Base-by-base conservation (phyloP, 2,113 vertebrate genomes). In the Prietella phreatophila region DNA sequence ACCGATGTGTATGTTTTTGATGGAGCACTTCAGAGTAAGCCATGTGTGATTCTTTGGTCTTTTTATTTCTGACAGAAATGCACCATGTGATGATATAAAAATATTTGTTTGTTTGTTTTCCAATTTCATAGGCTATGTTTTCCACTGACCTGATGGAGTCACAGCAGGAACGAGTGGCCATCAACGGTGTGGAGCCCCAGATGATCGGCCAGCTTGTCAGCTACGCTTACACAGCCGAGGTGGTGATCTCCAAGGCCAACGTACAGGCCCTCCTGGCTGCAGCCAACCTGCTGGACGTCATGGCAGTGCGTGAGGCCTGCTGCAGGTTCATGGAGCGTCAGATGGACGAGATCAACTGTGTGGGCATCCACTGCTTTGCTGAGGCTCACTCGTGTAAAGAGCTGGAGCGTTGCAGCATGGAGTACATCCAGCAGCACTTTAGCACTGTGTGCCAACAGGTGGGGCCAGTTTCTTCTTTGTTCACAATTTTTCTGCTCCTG, bases 261-360 rank as follows among this genome's bases (percentile, higher is more conserved):
- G 96, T 96, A 61, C 96, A 96, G 94, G 95, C 94, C 0, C 92
- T 96, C 88, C 92, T 96, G 86, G 96, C 96, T 5, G 95, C 96
- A 0, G 95, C 95, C 84, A 96, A 96, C 69, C 93, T 96, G 88
- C 91, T 96, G 92, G 96, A 96, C 14, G 92, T 96, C 85, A 95
- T 95, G 94, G 94, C 94, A 0, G 96, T 96, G 15, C 92, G 95
- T 3, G 95, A 96, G 86, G 96, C 96, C 83, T 96, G 96, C 39
- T 96, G 95, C 90, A 88, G 91, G 19, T 96, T 96, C 61, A 95
- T 96, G 95, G 95, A 96, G 94, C 92, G 93, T 20, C 96, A 96
- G 91, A 95, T 96, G 95, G 96, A 96, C 1, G 96, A 95, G 90
- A 95, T 93, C 60, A 96, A 96, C 93, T 96, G 95, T 11, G 95